These are phyloP conservation scores for Spodoptera littoralis DNA, from an alignment of 2,888 invertebrate species.

Conservation along the genomic window DNA sequence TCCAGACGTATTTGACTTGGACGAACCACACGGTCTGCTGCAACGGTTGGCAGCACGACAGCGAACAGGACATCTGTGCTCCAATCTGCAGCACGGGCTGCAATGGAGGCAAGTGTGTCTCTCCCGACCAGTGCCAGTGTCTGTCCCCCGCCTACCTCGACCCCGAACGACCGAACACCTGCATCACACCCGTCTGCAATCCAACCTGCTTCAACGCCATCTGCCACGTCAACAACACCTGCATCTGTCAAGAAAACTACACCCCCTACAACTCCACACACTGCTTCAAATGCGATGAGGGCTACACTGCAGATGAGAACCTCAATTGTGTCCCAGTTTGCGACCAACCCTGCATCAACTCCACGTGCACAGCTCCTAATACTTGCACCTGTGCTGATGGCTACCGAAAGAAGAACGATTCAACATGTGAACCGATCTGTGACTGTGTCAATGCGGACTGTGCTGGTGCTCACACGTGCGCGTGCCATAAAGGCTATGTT, in stretches of 20 bases:
- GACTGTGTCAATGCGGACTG: constrained; percentile 82
- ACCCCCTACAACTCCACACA: constrained; percentile 70
- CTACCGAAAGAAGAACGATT: constrained; percentile 55
- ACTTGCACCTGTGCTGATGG: constrained; percentile 68
- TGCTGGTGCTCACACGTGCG: constrained; percentile 75
- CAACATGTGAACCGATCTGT: constrained; percentile 72
- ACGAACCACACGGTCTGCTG: constrained; percentile 76
- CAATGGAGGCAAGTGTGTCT: constrained; percentile 77
- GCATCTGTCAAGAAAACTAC: constrained; percentile 69
- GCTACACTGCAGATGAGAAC: constrained; percentile 59
- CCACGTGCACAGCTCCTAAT: constrained; percentile 66
- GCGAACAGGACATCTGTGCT: constrained; percentile 73
- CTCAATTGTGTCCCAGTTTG: constrained; percentile 63
- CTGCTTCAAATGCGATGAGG: constrained; percentile 68
- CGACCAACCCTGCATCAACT: constrained; percentile 54
- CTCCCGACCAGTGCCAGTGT: constrained; percentile 77
- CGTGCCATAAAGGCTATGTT: constrained; percentile 76
- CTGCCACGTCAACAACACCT: constrained; percentile 73
- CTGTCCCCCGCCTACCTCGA: constrained; percentile 70
- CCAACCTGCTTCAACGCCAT: constrained; percentile 73
- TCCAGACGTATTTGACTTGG: constrained; percentile 70
- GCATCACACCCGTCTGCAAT: constrained; percentile 70
- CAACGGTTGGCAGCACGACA: constrained; percentile 78
- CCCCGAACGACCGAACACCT: constrained; percentile 69
- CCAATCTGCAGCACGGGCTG: constrained; percentile 87